Base-by-base conservation (phyloP, 2,888 invertebrate species). In the Ophion slaviceki region DNA sequence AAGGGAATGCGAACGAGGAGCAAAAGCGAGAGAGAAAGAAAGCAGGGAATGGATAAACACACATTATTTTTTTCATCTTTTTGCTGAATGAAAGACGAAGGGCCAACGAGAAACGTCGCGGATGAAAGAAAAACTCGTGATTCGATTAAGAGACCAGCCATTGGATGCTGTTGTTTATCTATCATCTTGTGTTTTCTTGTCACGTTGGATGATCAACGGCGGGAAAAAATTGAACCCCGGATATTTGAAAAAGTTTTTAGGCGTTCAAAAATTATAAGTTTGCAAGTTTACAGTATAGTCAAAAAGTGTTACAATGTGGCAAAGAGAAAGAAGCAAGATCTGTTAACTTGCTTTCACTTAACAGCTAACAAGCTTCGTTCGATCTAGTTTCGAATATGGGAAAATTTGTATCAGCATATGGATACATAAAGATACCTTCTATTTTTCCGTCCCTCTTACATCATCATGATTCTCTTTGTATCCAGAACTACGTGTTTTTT, bases 141-240 rank as follows among this genome's bases (percentile, higher is more conserved):
- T 80, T 80, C 20, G 61, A 79, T 70, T 71, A 76, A 72, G 32
- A 66, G n/a, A 72, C 72, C 40, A 57, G 20, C 71, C 32, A n/a
- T 67, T 84, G 61, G 61, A 64, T 47, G 40, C 47, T 36, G 61
- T 74, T 71, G 62, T 71, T 76, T 77, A 82, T 82, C 66, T 24
- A 71, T 53, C 36, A 77, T 59, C 20, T 28, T 59, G 14, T 59
- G 32, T 57, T 76, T 32, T 45, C 71, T 45, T 62, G 36, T 5
- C 40, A 7, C 40, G 40, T 40, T 8, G 40, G 7, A 66, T 72
- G 11, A 17, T 40, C 66, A 14, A 74, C 72, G 57, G 20, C 45
- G 1, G 24, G 45, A 11, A 40, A 40, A 40, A 6, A 40, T 40
- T 40, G 40, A 40, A 7, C 40, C 8, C 40, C 5, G 40, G 40